phyloP scores from a whole-genome alignment of 2,797 vertebrate species.

The Clarias fuscus region DNA sequence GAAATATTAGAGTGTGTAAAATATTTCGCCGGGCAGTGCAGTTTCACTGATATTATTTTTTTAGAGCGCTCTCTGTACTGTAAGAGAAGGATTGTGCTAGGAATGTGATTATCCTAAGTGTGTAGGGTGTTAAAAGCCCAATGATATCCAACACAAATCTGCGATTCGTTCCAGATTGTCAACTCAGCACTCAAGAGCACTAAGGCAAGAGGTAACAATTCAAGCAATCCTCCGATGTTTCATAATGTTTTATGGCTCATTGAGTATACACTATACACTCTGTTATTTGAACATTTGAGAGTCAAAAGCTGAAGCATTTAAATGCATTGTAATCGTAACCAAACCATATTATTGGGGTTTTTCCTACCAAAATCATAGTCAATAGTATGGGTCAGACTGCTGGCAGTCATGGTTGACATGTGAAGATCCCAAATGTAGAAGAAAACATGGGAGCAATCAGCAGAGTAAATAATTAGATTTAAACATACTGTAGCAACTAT shows the following conservation, averaged over 20 bases:
- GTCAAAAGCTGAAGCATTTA: constrained; percentile 4
- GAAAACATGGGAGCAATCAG: not conserved
- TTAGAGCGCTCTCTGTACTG: not conserved
- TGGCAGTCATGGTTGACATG: not conserved
- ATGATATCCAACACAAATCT: not conserved
- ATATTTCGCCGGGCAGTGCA: too few species aligned
- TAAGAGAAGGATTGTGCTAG: not conserved
- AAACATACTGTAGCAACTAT: not conserved
- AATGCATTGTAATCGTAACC: too few species aligned
- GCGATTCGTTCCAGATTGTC: not conserved
- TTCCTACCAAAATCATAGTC: not conserved
- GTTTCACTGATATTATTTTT: not conserved
- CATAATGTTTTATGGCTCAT: not conserved
- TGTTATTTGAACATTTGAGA: not conserved
- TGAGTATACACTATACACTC: not conserved
- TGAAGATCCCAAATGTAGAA: not conserved
- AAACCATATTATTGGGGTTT: not conserved
- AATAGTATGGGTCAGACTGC: not conserved
- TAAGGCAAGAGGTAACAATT: not conserved
- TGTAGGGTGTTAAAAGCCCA: not conserved
- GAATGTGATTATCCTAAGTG: not conserved
- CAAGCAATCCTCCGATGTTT: not conserved
- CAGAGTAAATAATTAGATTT: not conserved
- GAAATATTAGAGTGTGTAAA: too few species aligned
- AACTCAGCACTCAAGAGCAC: not conserved